Conservation (phyloP, 2,113 vertebrate species). For the Syngnathus floridae region DNA sequence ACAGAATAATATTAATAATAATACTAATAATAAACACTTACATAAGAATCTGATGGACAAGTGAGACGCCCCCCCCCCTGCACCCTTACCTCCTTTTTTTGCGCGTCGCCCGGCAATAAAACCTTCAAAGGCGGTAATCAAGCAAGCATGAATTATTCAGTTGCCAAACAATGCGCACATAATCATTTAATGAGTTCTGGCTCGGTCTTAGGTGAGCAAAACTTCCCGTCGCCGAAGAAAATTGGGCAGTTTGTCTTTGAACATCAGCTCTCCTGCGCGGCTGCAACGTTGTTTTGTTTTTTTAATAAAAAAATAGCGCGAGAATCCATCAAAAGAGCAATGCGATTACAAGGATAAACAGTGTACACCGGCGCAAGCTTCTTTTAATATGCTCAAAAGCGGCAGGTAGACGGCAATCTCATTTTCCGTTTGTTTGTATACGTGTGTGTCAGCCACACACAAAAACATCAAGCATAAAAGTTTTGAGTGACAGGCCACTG, state of each 20-base stretch:
- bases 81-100: not conserved
- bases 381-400: slow-evolving; percentile 9
- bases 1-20: not conserved
- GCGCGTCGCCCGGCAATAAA: not conserved
- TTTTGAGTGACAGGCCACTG: not conserved
- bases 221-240: slow-evolving; percentile 3
- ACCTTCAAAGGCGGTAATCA: slow-evolving; percentile 5
- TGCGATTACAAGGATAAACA: slow-evolving; percentile 2
- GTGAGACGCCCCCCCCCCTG: not conserved
- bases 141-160: slow-evolving; percentile 7
- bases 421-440: not conserved
- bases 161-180: slow-evolving; percentile 3
- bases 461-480: not conserved
- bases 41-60: not conserved
- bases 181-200: slow-evolving; percentile 11
- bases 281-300: not conserved
- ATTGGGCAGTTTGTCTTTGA: slow-evolving; percentile 10
- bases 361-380: not conserved
- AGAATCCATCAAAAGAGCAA: slow-evolving; percentile 1
- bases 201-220: slow-evolving; percentile 5
- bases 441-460: not conserved
- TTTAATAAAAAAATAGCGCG: not conserved
- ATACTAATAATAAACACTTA: not conserved
- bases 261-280: not conserved
- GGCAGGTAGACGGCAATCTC: not conserved